Conservation (phyloP, 2,888 invertebrate genomes). For the Bursaphelenchus okinawaensis region DNA sequence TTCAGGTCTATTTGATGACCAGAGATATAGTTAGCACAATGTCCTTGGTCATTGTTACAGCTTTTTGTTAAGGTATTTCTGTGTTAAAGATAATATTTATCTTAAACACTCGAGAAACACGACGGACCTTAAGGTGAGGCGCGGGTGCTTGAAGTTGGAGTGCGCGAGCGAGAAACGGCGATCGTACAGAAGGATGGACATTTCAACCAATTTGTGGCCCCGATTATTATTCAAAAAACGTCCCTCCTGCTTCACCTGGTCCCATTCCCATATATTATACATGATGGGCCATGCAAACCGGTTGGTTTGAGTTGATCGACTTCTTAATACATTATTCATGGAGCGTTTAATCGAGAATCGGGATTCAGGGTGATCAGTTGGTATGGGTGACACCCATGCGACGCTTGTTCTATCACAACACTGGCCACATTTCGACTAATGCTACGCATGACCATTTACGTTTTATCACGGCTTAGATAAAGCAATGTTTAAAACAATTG, state of each 20-base stretch:
- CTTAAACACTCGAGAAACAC: neutral
- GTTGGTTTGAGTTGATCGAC: neutral
- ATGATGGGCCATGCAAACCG: neutral
- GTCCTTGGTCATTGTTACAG: too few species aligned
- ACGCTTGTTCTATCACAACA: too few species aligned
- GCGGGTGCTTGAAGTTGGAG: conserved; percentile 5
- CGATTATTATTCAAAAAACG: neutral
- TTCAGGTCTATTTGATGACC: too few species aligned
- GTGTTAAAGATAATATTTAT: neutral
- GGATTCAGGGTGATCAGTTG: too few species aligned
- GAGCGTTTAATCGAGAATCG: neutral
- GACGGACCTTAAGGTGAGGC: neutral
- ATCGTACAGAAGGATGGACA: conserved; percentile 2
- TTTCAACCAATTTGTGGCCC: neutral
- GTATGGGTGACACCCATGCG: too few species aligned
- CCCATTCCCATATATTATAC: neutral
- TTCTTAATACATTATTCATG: neutral
- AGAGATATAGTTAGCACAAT: too few species aligned
- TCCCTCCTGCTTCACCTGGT: too few species aligned
- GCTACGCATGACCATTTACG: too few species aligned
- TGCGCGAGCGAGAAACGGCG: conserved; percentile 10
- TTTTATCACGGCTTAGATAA: too few species aligned
- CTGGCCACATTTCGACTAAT: too few species aligned
- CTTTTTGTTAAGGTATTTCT: too few species aligned
- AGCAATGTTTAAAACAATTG: too few species aligned